These are phyloP conservation scores for Oncorhynchus gorbuscha DNA, from an alignment of 2,113 vertebrate species.

Conservation along the genomic window DNA sequence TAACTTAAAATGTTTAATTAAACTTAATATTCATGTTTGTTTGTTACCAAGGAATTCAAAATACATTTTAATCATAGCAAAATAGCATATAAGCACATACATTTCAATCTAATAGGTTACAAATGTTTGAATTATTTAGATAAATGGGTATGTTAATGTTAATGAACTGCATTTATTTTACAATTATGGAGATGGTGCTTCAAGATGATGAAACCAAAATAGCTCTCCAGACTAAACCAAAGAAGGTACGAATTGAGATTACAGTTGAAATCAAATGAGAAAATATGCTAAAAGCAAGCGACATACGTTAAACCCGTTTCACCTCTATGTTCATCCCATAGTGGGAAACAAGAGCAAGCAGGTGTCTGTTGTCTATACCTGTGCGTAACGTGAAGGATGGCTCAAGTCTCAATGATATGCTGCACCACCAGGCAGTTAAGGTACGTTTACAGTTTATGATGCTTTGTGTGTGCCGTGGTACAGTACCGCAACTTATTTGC, in stretches of 20 bases:
- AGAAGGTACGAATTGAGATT: neutral
- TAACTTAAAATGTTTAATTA: no score
- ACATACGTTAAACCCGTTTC: neutral
- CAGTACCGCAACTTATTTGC: neutral
- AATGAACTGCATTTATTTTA: neutral
- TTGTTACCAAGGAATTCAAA: no score
- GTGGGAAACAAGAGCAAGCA: constrained; percentile 4
- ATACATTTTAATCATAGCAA: no score
- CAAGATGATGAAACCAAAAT: neutral
- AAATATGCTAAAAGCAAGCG: neutral
- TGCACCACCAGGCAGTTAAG: constrained; percentile 76
- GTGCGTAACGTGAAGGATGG: constrained; percentile 77
- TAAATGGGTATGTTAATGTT: no score
- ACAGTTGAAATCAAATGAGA: no score
- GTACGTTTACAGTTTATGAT: constrained; percentile 48
- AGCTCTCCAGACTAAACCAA: neutral
- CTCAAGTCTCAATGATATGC: constrained; percentile 73
- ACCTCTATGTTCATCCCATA: neutral
- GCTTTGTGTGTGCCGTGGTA: neutral
- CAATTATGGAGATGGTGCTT: constrained; percentile 3
- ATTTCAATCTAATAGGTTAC: no score
- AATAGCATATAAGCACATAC: no score
- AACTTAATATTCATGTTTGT: no score
- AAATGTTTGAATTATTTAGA: no score
- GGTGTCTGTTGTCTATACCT: constrained; percentile 50